phyloP scores from a whole-genome alignment of 2,797 vertebrate genomes.

The Miichthys miiuy region DNA sequence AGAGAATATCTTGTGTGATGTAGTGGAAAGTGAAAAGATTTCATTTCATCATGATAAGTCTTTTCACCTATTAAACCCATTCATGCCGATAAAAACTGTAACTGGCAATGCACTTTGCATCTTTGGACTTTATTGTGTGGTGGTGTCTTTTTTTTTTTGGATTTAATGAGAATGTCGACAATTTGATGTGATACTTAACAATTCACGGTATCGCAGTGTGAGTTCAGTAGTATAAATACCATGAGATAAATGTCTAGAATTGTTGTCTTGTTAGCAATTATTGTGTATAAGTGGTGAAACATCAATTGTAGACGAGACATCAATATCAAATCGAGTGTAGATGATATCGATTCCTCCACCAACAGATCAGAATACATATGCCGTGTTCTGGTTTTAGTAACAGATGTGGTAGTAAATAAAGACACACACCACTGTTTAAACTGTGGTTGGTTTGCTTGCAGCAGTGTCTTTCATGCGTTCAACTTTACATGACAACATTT shows the following conservation, averaged over 20 bases:
- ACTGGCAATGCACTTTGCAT: neutral
- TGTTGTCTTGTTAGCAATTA: neutral
- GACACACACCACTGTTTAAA: neutral
- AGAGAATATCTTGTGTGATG: conserved; percentile 19
- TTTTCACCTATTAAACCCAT: neutral
- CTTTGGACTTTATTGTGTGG: conserved; percentile 2
- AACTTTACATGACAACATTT: neutral
- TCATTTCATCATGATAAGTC: neutral
- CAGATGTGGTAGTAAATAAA: neutral
- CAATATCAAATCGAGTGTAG: too few relatives aligned
- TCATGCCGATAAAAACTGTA: neutral
- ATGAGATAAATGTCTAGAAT: neutral
- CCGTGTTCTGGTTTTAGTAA: neutral
- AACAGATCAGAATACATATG: neutral
- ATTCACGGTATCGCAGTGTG: neutral
- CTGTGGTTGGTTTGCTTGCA: neutral
- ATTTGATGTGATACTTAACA: neutral
- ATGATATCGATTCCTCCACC: neutral
- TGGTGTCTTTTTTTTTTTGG: neutral
- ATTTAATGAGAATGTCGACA: neutral
- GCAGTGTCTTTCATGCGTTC: neutral
- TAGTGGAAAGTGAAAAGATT: conserved; percentile 18
- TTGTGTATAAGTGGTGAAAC: neutral
- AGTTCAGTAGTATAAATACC: neutral
- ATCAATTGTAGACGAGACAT: neutral